phyloP scores from a whole-genome alignment of 2,113 vertebrate species.

The Lethenteron camtschaticum region DNA sequence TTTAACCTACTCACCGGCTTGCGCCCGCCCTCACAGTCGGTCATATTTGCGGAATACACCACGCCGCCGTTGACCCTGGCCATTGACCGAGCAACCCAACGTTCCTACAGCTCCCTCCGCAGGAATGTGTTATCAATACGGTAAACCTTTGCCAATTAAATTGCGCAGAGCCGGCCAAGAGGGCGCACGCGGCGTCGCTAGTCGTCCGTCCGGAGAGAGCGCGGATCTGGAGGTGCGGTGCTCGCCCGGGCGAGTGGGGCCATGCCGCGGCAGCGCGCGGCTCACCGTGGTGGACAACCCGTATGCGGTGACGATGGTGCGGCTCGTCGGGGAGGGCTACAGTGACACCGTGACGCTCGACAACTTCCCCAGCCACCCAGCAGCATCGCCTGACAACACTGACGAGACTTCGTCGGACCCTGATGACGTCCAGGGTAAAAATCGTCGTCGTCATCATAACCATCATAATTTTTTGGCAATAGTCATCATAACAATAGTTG shows the following conservation, averaged over 20 bases:
- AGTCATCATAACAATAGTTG: too few species aligned
- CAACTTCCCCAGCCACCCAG: slow-evolving; percentile 25
- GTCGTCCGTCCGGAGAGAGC: slow-evolving; percentile 13
- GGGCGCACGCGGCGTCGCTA: slow-evolving; percentile 23
- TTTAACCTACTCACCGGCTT: too few species aligned
- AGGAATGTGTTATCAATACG: too few species aligned
- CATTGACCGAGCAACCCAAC: too few species aligned
- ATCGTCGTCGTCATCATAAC: too few species aligned
- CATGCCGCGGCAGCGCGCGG: slow-evolving; percentile 21
- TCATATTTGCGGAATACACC: too few species aligned
- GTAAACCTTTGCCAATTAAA: too few species aligned
- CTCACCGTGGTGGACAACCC: slow-evolving; percentile 33
- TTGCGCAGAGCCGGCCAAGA: slow-evolving; percentile 19
- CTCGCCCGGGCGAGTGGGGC: slow-evolving; percentile 22
- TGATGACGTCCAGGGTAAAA: slow-evolving; percentile 21
- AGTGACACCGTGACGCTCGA: slow-evolving; percentile 39
- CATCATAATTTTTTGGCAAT: too few species aligned
- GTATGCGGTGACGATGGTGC: slow-evolving; percentile 28
- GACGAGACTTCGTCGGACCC: slow-evolving; percentile 10
- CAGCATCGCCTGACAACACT: not conserved
- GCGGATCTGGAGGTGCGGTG: slow-evolving; percentile 37
- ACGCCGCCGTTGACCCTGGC: too few species aligned
- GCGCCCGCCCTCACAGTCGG: too few species aligned
- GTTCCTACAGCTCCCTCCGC: too few species aligned
- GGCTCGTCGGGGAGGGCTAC: slow-evolving; percentile 38